Base-by-base conservation (phyloP, 2,113 vertebrate species). In the Rhabdomys dilectus region DNA sequence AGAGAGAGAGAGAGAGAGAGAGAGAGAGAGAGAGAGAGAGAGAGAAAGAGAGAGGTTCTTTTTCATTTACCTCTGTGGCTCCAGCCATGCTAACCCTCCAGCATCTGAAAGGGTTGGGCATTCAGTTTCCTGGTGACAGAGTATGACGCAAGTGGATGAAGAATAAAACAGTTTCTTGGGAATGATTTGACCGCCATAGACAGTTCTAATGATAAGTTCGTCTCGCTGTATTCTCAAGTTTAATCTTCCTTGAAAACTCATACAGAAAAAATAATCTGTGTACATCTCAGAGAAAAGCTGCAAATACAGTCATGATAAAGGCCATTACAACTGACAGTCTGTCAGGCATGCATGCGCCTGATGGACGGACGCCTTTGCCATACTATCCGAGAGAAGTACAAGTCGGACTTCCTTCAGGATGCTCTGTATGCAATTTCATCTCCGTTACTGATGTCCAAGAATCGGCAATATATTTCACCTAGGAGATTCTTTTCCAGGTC, bases 101-200 rank as follows among this genome's bases (percentile, higher is more conserved):
- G n/a, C 92, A 70, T 70, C 78, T 94, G 13, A 88, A 97, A 98
- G 42, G 93, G 48, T 31, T 58, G 22, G 64, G 9, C 6, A 3
- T 87, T 48, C 75, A 66, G 85, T 92, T 98, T 98, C 95, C 98
- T 97, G 97, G 95, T 93, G 98, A 98, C 98, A 97, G 98, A 89
- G 91, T 98, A 98, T 98, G 93, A 90, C 97, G 98, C 98, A 88
- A 96, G 96, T 98, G 97, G 97, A 97, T 98, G 97, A 98, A 98
- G 96, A 95, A 90, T 88, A 97, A 93, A 98, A 98, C 98, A 95
- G 97, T 97, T 97, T 97, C 97, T 93, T 95, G 95, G 81, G 19
- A 94, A 88, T 96, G 84, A 92, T 96, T 92, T 51, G 70, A 94
- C 94, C 91, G 62, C 94, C 97, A 92, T 51, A 53, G 96, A 80